Base-by-base conservation (phyloP, 2,888 invertebrate species). In the Andrena bicolor region DNA sequence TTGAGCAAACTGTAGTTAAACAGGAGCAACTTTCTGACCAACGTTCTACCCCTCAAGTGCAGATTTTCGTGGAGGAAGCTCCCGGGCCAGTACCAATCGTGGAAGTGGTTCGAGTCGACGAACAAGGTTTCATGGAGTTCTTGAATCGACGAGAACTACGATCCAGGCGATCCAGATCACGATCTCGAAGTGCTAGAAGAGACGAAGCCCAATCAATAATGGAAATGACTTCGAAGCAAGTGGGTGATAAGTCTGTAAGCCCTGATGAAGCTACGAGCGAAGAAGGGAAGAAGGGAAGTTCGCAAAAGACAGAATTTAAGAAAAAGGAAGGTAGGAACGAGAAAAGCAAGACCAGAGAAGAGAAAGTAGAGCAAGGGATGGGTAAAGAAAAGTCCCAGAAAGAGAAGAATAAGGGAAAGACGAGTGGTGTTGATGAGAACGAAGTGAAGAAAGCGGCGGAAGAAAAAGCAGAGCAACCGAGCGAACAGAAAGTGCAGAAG, bases 141-240 rank as follows among this genome's bases (percentile, higher is more conserved):
- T 60, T 83, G 7, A 83, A 82, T 20, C 68, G 90, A 91, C 35
- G 94, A 94, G 79, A 82, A 49, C 41, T 94, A 71, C 90, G 93
- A 26, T 92, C 92, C 13, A 89, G 94, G 26, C 90, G 92, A 69
- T 94, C 94, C 53, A 92, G 94, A 80, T 94, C 94, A 28, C 91
- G 93, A 53, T 93, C 93, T 4, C 86, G 92, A 73, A 93, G 90
- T 41, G 79, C 64, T 6, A 88, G 84, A 56, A 86, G 89, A 20
- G 85, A 83, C 1, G 80, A 82, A 2, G 13, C 35, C 6, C 10
- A 10, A 4, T 58, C 20, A 51, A 0, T 20, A 20, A 51, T 20
- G 51, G 51, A 51, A 20, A 20, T 20, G 1, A 20, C 4, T 13
- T 53, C 8, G 63, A 82, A 41, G 1, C 64, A 65, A 3, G 49